Base-by-base conservation (phyloP, 2,888 invertebrate genomes). In the Clivina fossor region DNA sequence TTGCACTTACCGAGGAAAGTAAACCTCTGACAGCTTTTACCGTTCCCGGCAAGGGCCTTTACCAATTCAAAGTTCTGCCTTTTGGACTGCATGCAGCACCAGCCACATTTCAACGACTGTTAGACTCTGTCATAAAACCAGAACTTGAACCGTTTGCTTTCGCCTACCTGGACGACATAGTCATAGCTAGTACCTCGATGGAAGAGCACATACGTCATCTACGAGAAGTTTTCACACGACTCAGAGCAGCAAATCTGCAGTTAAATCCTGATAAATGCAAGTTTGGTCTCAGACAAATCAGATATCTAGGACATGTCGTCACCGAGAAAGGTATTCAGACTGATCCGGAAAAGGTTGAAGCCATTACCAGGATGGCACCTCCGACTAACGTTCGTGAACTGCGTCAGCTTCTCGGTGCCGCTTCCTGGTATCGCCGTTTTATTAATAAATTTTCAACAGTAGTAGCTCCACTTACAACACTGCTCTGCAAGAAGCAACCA, bases 31-130 rank as follows among this genome's bases (percentile, higher is more conserved):
- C 68, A 18, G 67, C 66, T 4, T 67, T 67, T 47, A 63, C 64
- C 11, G 63, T 66, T 2, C 64, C 65, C 1, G 63, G 62, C 2
- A 28, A 62, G 30, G 66, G 66, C 4, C 57, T 67, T 1, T 68
- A 61, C 41, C 63, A 69, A 5, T 69, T 68, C 43, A 58, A 35
- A 3, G 62, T 62, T 0, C 64, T 68, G 64, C 66, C 68, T 1
- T 68, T 69, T 59, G 68, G 68, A 2, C 44, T 68, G 3, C 61
- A 62, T 41, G 60, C 61, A 64, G 64, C 66, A 1, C 62, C 63
- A 2, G 64, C 65, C 5, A 66, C 66, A 0, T 68, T 65, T 37
- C 65, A 67, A 47, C 32, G 66, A 2, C 46, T 68, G 15, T 56
- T 69, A 49, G 65, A 68, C 40, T 32, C 13, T 1, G 44, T 68